phyloP scores from a whole-genome alignment of 2,113 vertebrate genomes.

The Engystomops pustulosus region DNA sequence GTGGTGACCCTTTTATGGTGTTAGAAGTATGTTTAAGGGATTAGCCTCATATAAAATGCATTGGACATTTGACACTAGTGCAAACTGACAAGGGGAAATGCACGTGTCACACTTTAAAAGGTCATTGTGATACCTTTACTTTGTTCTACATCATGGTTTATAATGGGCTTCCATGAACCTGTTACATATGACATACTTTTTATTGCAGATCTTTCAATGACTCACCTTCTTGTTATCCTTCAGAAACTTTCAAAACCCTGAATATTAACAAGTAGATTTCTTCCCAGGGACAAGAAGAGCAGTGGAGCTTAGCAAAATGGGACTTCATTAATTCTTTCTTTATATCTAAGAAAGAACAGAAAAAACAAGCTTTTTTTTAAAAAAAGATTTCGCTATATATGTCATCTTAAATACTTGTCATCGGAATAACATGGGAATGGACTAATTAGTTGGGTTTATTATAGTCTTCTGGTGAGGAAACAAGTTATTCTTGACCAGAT shows the following conservation, averaged over 20 bases:
- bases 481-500: too few species aligned
- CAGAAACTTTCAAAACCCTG: not conserved
- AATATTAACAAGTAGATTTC: not conserved
- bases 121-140: constrained; percentile 24
- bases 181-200: constrained; percentile 25
- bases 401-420: too few species aligned
- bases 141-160: constrained; percentile 37
- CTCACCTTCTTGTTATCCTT: constrained; percentile 27
- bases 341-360: constrained; percentile 3
- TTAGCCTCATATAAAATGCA: not conserved
- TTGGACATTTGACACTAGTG: constrained; percentile 38
- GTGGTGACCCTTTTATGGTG: not conserved
- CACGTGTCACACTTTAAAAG: constrained; percentile 28
- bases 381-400: too few species aligned
- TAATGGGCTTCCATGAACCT: constrained; percentile 32
- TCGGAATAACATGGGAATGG: too few species aligned
- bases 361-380: not conserved
- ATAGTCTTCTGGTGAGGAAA: too few species aligned
- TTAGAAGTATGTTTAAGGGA: not conserved
- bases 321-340: not conserved
- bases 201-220: not conserved
- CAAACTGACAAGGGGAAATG: constrained; percentile 35
- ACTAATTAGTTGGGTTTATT: too few species aligned
- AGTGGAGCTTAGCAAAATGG: not conserved
- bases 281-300: not conserved